phyloP scores from a whole-genome alignment of 2,888 invertebrate genomes.

The Rhagophthalmus giganteus region DNA sequence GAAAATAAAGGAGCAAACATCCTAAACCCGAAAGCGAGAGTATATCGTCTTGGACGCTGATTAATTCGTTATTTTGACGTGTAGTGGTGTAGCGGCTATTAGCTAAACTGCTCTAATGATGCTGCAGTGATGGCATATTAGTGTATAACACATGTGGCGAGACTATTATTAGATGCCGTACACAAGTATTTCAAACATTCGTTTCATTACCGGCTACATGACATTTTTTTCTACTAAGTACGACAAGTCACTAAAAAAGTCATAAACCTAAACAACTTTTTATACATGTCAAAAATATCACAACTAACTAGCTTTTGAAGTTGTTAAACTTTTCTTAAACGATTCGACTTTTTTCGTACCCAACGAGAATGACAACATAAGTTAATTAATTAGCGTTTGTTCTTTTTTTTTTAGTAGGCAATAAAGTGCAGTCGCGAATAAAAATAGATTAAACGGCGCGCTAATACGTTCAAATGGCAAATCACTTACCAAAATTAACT shows the following conservation, averaged over 20 bases:
- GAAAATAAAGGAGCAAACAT: not conserved
- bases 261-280: conserved; percentile 13
- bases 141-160: conserved; percentile 34
- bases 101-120: conserved; percentile 47
- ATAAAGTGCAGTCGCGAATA: too few relatives aligned
- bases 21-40: too few relatives aligned
- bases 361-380: too few relatives aligned
- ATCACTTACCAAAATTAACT: too few relatives aligned
- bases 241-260: conserved; percentile 11
- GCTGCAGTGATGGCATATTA: conserved; percentile 45
- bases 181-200: conserved; percentile 28
- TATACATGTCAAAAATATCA: not conserved
- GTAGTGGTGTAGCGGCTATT: conserved; percentile 54
- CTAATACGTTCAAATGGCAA: too few relatives aligned
- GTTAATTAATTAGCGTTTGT: too few relatives aligned
- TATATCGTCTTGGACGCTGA: conserved; percentile 42
- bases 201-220: conserved; percentile 27
- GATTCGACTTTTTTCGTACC: too few relatives aligned
- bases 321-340: too few relatives aligned
- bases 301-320: too few relatives aligned
- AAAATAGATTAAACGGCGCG: too few relatives aligned
- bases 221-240: conserved; percentile 28
- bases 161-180: conserved; percentile 28
- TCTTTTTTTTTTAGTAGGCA: too few relatives aligned
- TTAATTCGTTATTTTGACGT: conserved; percentile 57